phyloP scores from a whole-genome alignment of 2,888 invertebrate genomes.

The Anoplius nigerrimus region DNA sequence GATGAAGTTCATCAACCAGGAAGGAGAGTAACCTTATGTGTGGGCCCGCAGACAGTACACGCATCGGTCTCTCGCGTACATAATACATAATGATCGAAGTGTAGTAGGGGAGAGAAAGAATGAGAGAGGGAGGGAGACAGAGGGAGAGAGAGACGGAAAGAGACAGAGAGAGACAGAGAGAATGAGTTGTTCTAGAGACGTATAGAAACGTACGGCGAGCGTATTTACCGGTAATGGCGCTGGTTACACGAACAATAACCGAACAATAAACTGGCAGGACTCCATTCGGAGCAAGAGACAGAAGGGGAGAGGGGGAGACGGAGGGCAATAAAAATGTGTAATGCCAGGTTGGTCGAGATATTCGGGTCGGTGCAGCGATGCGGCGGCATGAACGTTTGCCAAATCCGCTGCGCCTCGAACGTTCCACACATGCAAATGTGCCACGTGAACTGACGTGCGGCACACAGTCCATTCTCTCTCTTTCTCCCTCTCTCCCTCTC shows the following conservation, averaged over 20 bases:
- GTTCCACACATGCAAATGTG: neutral
- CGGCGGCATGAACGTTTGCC: conserved; percentile 31
- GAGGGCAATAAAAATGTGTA: conserved; percentile 30
- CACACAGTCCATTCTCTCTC: neutral
- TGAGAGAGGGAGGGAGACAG: neutral
- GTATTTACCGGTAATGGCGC: conserved; percentile 18
- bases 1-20: too few relatives aligned
- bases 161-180: neutral
- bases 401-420: conserved; percentile 23
- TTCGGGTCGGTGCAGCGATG: conserved; percentile 23
- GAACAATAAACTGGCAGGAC: conserved; percentile 25
- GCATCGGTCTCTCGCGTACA: too few relatives aligned
- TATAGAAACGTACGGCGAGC: neutral
- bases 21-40: too few relatives aligned
- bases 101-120: neutral
- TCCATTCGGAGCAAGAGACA: conserved; percentile 16
- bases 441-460: neutral
- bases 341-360: conserved; percentile 15
- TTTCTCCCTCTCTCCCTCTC: neutral
- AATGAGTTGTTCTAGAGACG: neutral
- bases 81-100: too few relatives aligned
- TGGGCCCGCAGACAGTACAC: neutral
- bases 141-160: neutral
- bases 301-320: too few relatives aligned
- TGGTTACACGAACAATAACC: conserved; percentile 26